These are phyloP conservation scores for Thymelicus sylvestris DNA, from an alignment of 2,888 invertebrate genomes.

Conservation along the genomic window DNA sequence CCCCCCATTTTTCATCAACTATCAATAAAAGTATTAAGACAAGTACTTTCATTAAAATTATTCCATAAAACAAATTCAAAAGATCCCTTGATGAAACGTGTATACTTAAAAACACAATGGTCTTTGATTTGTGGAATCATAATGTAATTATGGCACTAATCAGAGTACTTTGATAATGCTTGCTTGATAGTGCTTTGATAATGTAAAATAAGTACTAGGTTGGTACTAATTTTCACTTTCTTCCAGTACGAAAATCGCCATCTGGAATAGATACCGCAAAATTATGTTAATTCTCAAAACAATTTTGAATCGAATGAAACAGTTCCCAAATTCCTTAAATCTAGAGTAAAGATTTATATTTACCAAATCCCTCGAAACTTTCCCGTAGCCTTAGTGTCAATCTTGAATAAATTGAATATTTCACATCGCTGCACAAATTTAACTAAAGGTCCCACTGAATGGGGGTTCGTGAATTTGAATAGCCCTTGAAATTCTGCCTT, in stretches of 20 bases:
- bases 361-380: slow-evolving; percentile 6
- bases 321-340: neutral
- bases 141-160: no score
- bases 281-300: neutral
- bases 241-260: neutral
- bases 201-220: no score
- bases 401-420: slow-evolving; percentile 35
- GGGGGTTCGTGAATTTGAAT: slow-evolving; percentile 44
- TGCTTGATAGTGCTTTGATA: no score
- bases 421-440: slow-evolving; percentile 45
- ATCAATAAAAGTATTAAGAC: no score
- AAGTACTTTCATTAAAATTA: no score
- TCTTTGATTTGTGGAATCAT: no score
- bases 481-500: slow-evolving; percentile 48
- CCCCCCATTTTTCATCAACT: no score
- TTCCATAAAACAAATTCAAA: no score
- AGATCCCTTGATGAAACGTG: no score
- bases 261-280: neutral
- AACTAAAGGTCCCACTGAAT: slow-evolving; percentile 45
- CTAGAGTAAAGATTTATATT: slow-evolving; percentile 6
- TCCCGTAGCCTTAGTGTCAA: neutral
- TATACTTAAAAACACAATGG: no score
- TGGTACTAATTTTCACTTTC: neutral
- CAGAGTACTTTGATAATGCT: no score
- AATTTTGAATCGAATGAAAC: neutral